Base-by-base conservation (phyloP, 2,888 invertebrate species). In the Synergus gifuensis region DNA sequence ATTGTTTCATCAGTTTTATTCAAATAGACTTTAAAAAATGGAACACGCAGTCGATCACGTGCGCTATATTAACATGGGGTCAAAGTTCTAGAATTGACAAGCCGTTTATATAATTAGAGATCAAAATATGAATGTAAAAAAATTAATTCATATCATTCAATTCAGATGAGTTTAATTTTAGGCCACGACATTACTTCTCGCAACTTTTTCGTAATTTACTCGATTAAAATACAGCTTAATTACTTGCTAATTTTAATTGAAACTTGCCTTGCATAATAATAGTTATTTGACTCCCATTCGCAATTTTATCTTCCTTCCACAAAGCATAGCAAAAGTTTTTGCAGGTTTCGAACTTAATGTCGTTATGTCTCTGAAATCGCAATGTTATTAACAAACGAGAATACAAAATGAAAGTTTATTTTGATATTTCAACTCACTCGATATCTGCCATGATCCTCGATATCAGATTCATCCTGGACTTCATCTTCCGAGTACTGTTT, bases 281-380 rank as follows among this genome's bases (percentile, higher is more conserved):
- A 77, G 92, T 92, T 77, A 94, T 94, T 83, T 94, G 94, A 86
- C 95, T 95, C 14, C 93, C 94, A 76, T 93, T 93, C 11, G 92
- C 91, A 76, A 88, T 88, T 83, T 87, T 90, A 86, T 95, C 94
- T 84, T 95, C 94, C 85, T 94, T 93, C 96, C 96, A 96, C 0
- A 96, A 92, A 0, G 96, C 95, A 89, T 95, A 97, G 88, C 97
- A 97, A 85, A 93, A 94, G n/a, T 95, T 94, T 54, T 87, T 87
- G 79, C 90, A 91, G 44, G 80, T 86, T 64, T 90, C 89, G 79
- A 85, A 89, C 81, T 88, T 85, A 8, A 86, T 79, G 73, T 89
- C 86, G 69, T 89, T 84, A 76, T 87, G 86, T 69, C 82, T 84
- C 91, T 91, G 80, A 12, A 84, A 84, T 44, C 54, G 76, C 11